phyloP scores from a whole-genome alignment of 1,140 invertebrate genomes.

The Bombyx mandarina region DNA sequence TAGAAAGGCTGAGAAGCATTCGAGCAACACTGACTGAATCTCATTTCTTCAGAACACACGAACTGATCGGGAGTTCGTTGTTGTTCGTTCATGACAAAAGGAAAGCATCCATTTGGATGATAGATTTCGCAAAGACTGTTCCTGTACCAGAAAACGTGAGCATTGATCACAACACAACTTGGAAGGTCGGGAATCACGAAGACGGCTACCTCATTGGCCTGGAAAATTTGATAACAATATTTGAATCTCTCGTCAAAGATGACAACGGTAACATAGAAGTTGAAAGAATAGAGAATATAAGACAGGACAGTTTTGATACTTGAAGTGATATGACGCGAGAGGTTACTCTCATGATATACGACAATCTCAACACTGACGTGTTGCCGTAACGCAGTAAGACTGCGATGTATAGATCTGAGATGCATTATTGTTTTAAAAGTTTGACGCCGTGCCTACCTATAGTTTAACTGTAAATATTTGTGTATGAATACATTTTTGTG shows the following conservation, averaged over 20 bases:
- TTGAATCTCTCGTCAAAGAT: conserved; percentile 73
- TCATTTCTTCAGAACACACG: conserved; percentile 90
- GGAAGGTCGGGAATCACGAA: conserved; percentile 98
- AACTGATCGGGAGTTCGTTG: conserved; percentile 97
- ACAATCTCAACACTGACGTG: conserved; percentile 20
- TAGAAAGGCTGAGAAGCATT: conserved; percentile 88
- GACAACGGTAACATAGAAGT: conserved; percentile 54
- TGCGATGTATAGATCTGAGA: conserved; percentile 25
- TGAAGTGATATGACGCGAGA: conserved; percentile 31
- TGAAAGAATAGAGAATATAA: conserved; percentile 48
- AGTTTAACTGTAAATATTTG: conserved; percentile 45
- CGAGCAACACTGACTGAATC: conserved; percentile 85
- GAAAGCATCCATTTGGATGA: conserved; percentile 94
- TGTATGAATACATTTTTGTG: conserved; percentile 32
- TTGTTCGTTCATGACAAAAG: conserved; percentile 95
- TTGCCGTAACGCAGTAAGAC: conserved; percentile 12
- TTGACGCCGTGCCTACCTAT: conserved; percentile 19
- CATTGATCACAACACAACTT: conserved; percentile 87
- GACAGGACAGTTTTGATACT: conserved; percentile 56
- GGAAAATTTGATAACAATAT: conserved; percentile 93
- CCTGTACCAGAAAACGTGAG: conserved; percentile 81
- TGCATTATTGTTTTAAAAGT: conserved; percentile 7
- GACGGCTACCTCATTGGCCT: conserved; percentile 97
- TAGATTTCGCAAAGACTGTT: conserved; percentile 97
- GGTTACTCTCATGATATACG: conserved; percentile 21